Conservation (phyloP, 2,113 vertebrate genomes). For the Caretta caretta region DNA sequence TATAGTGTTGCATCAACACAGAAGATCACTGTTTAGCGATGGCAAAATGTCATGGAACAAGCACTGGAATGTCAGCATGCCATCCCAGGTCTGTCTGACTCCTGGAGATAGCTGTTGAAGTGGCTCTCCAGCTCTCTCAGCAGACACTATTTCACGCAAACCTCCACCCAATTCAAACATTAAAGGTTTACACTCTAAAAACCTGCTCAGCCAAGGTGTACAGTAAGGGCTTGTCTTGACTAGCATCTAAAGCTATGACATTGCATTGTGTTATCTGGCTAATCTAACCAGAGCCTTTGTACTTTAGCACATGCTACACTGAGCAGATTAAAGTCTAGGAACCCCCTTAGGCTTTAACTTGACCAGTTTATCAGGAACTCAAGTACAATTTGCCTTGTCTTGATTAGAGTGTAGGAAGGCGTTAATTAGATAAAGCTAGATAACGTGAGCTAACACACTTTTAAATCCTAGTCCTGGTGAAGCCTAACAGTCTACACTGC, state of each 20-base stretch:
- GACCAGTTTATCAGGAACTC: not conserved
- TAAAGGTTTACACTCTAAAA: not conserved
- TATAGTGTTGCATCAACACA: not conserved
- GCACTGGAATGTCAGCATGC: not conserved
- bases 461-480: not conserved
- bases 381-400: not conserved
- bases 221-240: not conserved
- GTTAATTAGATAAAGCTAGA: not conserved
- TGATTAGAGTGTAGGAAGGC: not conserved
- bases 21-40: not conserved
- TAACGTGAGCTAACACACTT: not conserved
- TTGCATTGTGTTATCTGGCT: not conserved
- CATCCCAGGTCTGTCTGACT: not conserved
- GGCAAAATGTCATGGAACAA: not conserved
- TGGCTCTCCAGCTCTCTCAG: not conserved
- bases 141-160: not conserved
- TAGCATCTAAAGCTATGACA: not conserved
- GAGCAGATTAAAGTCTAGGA: not conserved
- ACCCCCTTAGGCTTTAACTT: not conserved
- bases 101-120: not conserved
- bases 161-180: not conserved
- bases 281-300: not conserved
- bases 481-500: not conserved
- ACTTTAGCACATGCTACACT: not conserved
- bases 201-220: not conserved